Base-by-base conservation (phyloP, 2,797 vertebrate genomes). In the Silurus aristotelis region DNA sequence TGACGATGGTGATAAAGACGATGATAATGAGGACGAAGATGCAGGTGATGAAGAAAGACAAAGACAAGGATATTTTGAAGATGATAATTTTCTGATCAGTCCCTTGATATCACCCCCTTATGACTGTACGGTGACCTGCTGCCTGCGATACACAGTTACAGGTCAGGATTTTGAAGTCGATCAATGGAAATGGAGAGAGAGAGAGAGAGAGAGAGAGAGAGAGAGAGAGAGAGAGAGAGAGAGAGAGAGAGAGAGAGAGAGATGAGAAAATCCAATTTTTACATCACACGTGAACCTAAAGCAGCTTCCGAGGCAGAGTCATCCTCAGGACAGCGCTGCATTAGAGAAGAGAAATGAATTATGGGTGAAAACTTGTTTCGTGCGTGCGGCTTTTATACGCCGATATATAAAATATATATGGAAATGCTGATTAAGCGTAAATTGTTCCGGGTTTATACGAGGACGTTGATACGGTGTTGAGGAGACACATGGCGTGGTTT, bases 271-370 rank as follows among this genome's bases (percentile, higher is more conserved):
- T 48, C 19, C 38, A 71, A 48, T 22, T 22, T 68, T 68, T 31
- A 68, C 67, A 70, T 43, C 15, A 17, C 31, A 68, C 67, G 31
- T 52, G 13, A 52, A 73, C n/a, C 71, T n/a, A 15, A 25, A 25
- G 46, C 22, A 1, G 1, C 1, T 22, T 52, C 7, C 14, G 12
- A 48, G 46, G 1, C 12, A 10, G 46, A 20, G 46, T 73, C 71
- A 73, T 25, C 12, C 6, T 70, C 67, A 43, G 67, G 67, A 70
- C 67, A 73, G 46, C 20, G n/a, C 46, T n/a, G 13, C 13, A 52
- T 73, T 52, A 64, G 80, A 82, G 46, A 25, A 55, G 48, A 82
- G 43, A 55, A 55, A 58, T 31, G 73, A 56, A 76, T 77, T 19
- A 58, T 77, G 75, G 73, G 75, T 77, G 25, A 31, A 31, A 60